Percentiles rank a stretch among this genome's conserved stretches.
Evolutionary conservation across 2,888 invertebrate species (phyloP).

Genomic region (Limnephilus marmoratus): DNA sequence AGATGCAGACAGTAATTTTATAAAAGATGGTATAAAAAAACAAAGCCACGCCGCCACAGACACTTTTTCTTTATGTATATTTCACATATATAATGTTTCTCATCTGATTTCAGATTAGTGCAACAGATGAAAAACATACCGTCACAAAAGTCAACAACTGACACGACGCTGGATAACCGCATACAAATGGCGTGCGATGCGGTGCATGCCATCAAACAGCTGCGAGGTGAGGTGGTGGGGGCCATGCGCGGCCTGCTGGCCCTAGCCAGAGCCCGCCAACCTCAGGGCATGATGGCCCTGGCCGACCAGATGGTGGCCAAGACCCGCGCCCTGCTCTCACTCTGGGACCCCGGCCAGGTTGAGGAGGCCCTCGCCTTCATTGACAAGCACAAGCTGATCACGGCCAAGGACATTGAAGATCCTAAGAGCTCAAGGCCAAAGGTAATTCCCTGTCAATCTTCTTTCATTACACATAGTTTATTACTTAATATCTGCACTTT

Average conservation of each 20-base stretch:
- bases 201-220: slow-evolving; percentile 86
- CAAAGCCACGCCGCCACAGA: too few relatives aligned
- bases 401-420: slow-evolving; percentile 66
- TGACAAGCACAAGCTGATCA: slow-evolving; percentile 83
- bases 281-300: slow-evolving; percentile 85
- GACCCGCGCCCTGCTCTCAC: slow-evolving; percentile 86
- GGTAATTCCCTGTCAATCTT: slow-evolving; percentile 25
- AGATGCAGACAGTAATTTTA: too few relatives aligned
- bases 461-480: background rate
- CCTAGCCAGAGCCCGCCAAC: slow-evolving; percentile 85
- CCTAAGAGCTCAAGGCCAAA: slow-evolving; percentile 67
- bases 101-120: slow-evolving; percentile 79
- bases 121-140: slow-evolving; percentile 90
- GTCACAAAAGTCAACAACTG: slow-evolving; percentile 70
- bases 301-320: slow-evolving; percentile 88
- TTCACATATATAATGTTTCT: background rate
- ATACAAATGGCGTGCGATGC: slow-evolving; percentile 90
- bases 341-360: slow-evolving; percentile 91
- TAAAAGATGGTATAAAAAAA: too few relatives aligned
- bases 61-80: too few relatives aligned
- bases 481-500: background rate
- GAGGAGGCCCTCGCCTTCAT: slow-evolving; percentile 91
- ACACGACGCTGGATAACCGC: slow-evolving; percentile 83
- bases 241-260: slow-evolving; percentile 86
- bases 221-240: slow-evolving; percentile 84